phyloP scores from a whole-genome alignment of 2,888 invertebrate species.

The Euplexia lucipara region DNA sequence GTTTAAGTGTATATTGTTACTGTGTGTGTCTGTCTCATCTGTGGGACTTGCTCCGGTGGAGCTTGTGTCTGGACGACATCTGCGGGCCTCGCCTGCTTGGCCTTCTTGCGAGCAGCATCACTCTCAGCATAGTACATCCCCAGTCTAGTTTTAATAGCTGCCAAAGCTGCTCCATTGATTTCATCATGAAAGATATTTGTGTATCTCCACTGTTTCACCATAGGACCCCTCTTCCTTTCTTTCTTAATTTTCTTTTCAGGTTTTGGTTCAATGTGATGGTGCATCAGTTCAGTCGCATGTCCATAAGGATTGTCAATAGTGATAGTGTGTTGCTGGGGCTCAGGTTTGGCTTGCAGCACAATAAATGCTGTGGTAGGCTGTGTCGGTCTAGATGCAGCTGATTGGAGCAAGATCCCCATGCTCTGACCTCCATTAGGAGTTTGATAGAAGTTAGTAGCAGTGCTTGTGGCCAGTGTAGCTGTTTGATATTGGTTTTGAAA shows the following conservation, averaged over 20 bases:
- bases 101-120: constrained; percentile 88
- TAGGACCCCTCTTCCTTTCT: constrained; percentile 84
- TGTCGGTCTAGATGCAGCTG: constrained; percentile 79
- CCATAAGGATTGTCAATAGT: constrained; percentile 77
- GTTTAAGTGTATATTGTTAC: constrained; percentile 83
- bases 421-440: constrained; percentile 83
- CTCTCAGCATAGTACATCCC: constrained; percentile 89
- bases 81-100: constrained; percentile 80
- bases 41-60: constrained; percentile 77
- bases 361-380: constrained; percentile 86
- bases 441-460: constrained; percentile 86
- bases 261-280: constrained; percentile 69
- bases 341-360: constrained; percentile 85
- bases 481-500: constrained; percentile 89
- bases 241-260: constrained; percentile 82
- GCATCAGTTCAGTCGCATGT: constrained; percentile 70
- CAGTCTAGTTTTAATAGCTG: constrained; percentile 89
- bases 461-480: constrained; percentile 77
- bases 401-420: constrained; percentile 86
- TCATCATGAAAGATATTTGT: constrained; percentile 91
- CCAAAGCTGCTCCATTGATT: constrained; percentile 88
- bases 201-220: constrained; percentile 91
- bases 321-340: constrained; percentile 79
- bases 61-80: constrained; percentile 80
- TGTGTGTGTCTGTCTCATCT: constrained; percentile 83